phyloP scores from a whole-genome alignment of 1,140 invertebrate species.

The Pseudobourletiella spinata region DNA sequence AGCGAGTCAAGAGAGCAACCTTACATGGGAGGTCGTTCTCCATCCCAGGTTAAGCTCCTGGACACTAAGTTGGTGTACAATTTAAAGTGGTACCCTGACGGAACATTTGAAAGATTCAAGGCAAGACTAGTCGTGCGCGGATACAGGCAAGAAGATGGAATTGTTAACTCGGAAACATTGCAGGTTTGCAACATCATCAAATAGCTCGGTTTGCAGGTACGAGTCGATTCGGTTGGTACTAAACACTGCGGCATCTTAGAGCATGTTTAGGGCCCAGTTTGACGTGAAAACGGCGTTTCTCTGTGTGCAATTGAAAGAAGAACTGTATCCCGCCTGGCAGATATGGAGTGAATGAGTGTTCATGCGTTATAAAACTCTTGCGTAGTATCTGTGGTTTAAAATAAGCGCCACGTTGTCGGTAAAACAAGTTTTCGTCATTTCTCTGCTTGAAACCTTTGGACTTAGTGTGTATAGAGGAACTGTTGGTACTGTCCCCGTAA shows the following conservation, averaged over 20 bases:
- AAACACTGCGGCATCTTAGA: constrained; percentile 31
- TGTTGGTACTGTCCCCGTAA: constrained; percentile 9
- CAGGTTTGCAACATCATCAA: too few relatives aligned
- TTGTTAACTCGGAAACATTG: constrained; percentile 43
- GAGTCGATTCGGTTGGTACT: constrained; percentile 33
- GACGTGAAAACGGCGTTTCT: constrained; percentile 42
- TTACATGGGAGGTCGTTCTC: constrained; percentile 38
- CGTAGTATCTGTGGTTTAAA: constrained; percentile 42
- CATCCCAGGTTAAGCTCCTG: constrained; percentile 36
- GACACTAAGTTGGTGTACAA: constrained; percentile 23
- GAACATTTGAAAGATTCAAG: constrained; percentile 27
- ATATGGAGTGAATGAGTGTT: constrained; percentile 6
- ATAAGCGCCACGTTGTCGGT: constrained; percentile 40
- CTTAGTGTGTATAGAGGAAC: not conserved
- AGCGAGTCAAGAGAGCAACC: constrained; percentile 25
- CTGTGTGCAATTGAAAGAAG: constrained; percentile 41
- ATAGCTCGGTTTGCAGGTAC: constrained; percentile 40
- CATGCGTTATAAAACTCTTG: constrained; percentile 34
- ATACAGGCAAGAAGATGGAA: constrained; percentile 39
- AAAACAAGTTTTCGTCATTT: constrained; percentile 33
- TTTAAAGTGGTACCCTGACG: constrained; percentile 9
- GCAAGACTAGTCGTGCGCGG: constrained; percentile 41
- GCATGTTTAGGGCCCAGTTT: constrained; percentile 37
- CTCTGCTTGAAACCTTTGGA: not conserved
- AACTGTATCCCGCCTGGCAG: constrained; percentile 39